Conservation (phyloP, 2,888 invertebrate species). For the Scaptomyza cyrtandrae region DNA sequence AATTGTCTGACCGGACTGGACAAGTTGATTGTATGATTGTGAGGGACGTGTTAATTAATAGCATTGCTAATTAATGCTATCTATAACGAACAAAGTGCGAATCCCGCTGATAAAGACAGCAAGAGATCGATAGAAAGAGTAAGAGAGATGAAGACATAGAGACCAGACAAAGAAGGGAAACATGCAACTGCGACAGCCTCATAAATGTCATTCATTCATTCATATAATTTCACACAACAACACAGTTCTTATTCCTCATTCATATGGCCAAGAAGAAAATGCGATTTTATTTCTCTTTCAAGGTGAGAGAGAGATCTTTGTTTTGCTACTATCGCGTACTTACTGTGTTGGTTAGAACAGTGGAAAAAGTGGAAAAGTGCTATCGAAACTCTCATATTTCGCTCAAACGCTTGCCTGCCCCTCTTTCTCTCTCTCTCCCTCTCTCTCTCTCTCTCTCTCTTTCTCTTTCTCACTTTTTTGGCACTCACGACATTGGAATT, state of each 20-base stretch:
- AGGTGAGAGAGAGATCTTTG: slow-evolving; percentile 3
- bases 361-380: too few species aligned
- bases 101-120: slow-evolving; percentile 14
- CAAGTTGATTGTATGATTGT: slow-evolving; percentile 58
- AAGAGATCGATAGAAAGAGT: background rate
- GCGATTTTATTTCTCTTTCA: background rate
- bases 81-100: slow-evolving; percentile 54
- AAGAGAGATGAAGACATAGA: slow-evolving; percentile 1
- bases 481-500: slow-evolving; percentile 30
- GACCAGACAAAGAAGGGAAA: slow-evolving; percentile 8
- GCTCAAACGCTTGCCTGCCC: too few species aligned
- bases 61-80: slow-evolving; percentile 58
- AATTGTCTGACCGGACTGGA: slow-evolving; percentile 61
- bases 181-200: slow-evolving; percentile 22
- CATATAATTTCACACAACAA: background rate
- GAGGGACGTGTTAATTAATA: slow-evolving; percentile 64
- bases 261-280: slow-evolving; percentile 1
- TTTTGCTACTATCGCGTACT: background rate
- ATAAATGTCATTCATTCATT: slow-evolving; percentile 21
- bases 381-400: too few species aligned
- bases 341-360: background rate
- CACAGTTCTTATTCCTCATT: slow-evolving; percentile 9
- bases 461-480: slow-evolving; percentile 1
- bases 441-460: background rate
- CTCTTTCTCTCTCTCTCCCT: too few species aligned